Conservation (phyloP, 2,113 vertebrate species). For the Podarcis muralis region DNA sequence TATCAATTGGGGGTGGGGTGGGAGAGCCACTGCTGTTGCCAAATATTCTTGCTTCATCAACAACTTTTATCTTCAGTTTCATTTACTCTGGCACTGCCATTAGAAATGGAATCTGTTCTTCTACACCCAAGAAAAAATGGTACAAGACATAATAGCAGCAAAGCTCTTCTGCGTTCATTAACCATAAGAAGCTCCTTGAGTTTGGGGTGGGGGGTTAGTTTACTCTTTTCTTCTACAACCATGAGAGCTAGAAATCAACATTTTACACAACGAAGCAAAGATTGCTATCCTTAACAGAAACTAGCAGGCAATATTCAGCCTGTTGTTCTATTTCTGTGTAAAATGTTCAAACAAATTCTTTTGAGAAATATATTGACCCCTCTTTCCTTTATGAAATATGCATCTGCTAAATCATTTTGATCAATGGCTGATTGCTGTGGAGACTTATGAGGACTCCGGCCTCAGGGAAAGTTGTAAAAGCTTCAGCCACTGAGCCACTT, state of each 20-base stretch:
- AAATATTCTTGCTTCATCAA: neutral
- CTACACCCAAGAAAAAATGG: neutral
- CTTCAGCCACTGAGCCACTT: constrained; percentile 4
- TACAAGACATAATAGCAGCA: neutral
- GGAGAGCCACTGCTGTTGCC: neutral
- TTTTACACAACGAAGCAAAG: neutral
- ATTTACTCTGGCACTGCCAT: neutral
- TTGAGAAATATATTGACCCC: neutral
- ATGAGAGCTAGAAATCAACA: neutral
- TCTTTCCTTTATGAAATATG: constrained; percentile 34
- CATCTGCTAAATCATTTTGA: constrained; percentile 30
- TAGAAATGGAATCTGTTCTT: neutral
- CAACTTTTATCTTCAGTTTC: neutral
- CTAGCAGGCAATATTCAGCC: neutral
- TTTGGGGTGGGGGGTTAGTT: too few species aligned
- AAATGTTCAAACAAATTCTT: neutral
- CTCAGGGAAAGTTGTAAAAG: neutral
- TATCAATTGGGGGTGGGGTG: neutral
- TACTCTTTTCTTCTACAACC: neutral
- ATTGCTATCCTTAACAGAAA: neutral
- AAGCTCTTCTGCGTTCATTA: neutral
- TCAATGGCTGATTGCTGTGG: constrained; percentile 10
- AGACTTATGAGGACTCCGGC: neutral
- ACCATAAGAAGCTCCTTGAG: neutral
- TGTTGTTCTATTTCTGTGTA: neutral